Evolutionary conservation across 2,888 invertebrate genomes (phyloP), one percentile per base, ranked within the genome.

Genomic region (Scaeva pyrastri): DNA sequence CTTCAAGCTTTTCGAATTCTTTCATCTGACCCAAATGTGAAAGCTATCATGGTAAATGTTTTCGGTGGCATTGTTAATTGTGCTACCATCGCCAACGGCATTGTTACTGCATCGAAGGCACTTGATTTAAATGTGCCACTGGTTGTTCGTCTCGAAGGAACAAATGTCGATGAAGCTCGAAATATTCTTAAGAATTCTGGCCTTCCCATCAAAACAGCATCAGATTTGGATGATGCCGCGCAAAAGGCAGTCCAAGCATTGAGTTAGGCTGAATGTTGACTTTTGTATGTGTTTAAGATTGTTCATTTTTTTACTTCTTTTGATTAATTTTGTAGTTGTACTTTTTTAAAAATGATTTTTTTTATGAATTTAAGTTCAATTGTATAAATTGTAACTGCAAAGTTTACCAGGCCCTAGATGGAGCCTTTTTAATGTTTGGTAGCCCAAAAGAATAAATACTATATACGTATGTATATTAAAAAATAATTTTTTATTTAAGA

Each of bases 21-120:
- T 73, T 96, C 97, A 31, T 93, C 95, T 89, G 98, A 98, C 93
- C 95, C 96, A 39, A 97, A 96, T 92, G 99, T 99, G 0, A 97
- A 98, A 89, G 96, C 97, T 8, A 97, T 99, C 89, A 94, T 99
- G 84, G 98, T 99, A 0, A 99, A 99, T 93, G 98, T 99, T 2
- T 99, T 99, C 94, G 99, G 98, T 88, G 95, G 99, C 74, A 99
- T 99, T 91, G 99, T 99, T 0, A 98, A 99, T 93, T 99, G 99
- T 93, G 97, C 96, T 6, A 98, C 97, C 0, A 97, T 99, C 89
- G 99, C 99, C 0, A 97, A 96, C 90, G 99, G 99, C 52, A 97
- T 99, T 89, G 96, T 99, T 5, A 95, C 96, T 79, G 99, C 99
- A 2, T 96, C 96, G 88, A 96, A 95, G 91, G 95, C 95, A 73